Conservation (phyloP, 2,113 vertebrate species). For the Ciconia maguari region DNA sequence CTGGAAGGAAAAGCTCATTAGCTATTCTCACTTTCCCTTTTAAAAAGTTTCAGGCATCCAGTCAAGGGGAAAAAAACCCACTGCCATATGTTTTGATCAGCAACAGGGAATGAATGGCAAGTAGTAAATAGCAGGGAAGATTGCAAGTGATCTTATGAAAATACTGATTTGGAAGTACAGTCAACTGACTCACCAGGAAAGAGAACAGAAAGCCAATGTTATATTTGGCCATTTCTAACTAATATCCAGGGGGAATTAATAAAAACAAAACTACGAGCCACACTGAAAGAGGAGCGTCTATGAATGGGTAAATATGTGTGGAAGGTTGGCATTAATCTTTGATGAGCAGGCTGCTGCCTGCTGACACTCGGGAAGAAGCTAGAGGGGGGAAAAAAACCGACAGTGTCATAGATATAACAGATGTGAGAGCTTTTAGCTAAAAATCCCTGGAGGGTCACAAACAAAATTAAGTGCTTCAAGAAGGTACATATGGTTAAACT, state of each 20-base stretch:
- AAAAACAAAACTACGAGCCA: not conserved
- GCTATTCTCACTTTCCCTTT: not conserved
- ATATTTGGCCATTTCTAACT: not conserved
- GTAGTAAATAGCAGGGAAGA: constrained; percentile 21
- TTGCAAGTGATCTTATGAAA: constrained; percentile 1
- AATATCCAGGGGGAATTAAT: not conserved
- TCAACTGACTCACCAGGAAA: not conserved
- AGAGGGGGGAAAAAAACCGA: not conserved
- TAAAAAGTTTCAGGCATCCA: constrained; percentile 1
- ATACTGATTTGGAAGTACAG: not conserved
- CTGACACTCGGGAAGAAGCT: not conserved
- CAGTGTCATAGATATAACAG: not conserved
- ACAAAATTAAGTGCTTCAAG: not conserved
- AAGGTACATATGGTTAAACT: not conserved
- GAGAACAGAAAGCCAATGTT: not conserved
- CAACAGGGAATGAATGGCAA: not conserved
- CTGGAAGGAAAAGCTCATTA: not conserved
- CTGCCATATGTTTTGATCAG: constrained; percentile 6
- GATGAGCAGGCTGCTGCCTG: constrained; percentile 25
- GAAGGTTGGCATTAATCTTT: not conserved
- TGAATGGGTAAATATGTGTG: not conserved
- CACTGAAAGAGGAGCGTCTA: not conserved
- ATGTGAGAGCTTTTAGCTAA: not conserved
- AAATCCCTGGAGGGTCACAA: not conserved
- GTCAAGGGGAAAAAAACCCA: not conserved